Conservation (phyloP, 2,888 invertebrate genomes). For the Leucophenga maculata region DNA sequence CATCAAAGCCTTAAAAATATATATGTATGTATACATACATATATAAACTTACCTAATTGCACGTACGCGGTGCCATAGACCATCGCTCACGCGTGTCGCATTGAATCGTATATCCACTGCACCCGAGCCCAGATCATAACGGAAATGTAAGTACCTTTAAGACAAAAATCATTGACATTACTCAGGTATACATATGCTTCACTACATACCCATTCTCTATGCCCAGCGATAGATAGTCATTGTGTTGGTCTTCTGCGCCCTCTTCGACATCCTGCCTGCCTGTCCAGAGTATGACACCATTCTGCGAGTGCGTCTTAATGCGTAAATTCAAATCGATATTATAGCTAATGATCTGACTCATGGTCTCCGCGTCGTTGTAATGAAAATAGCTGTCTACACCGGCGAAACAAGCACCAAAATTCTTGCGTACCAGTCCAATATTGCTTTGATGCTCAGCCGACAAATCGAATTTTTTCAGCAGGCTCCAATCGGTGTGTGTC, state of each 20-base stretch:
- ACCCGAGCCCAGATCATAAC: slow-evolving; percentile 90
- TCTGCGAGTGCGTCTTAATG: slow-evolving; percentile 81
- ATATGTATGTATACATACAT: not conserved
- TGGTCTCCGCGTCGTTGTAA: slow-evolving; percentile 88
- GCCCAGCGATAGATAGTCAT: slow-evolving; percentile 89
- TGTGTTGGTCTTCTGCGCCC: slow-evolving; percentile 73
- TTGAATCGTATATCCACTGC: slow-evolving; percentile 89
- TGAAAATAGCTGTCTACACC: slow-evolving; percentile 90
- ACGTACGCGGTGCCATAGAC: slow-evolving; percentile 84
- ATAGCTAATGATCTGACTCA: slow-evolving; percentile 87
- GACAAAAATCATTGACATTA: not conserved
- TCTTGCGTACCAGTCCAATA: slow-evolving; percentile 62
- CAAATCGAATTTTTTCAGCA: slow-evolving; percentile 63
- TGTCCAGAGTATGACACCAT: slow-evolving; percentile 89
- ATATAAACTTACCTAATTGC: slow-evolving; percentile 78
- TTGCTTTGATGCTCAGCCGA: slow-evolving; percentile 61
- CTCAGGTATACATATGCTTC: not conserved
- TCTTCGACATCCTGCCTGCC: slow-evolving; percentile 74
- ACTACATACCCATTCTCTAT: slow-evolving; percentile 79
- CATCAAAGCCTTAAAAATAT: too few species aligned
- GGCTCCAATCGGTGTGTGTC: slow-evolving; percentile 67
- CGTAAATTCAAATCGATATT: slow-evolving; percentile 91
- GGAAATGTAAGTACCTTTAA: slow-evolving; percentile 73
- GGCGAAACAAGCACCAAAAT: slow-evolving; percentile 81
- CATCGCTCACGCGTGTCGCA: slow-evolving; percentile 89